A percentile compares a stretch with the other conserved stretches of the same genome.
These are phyloP conservation scores for Tor tambroides DNA, from an alignment of 2,113 vertebrate species.

Conservation along the genomic window DNA sequence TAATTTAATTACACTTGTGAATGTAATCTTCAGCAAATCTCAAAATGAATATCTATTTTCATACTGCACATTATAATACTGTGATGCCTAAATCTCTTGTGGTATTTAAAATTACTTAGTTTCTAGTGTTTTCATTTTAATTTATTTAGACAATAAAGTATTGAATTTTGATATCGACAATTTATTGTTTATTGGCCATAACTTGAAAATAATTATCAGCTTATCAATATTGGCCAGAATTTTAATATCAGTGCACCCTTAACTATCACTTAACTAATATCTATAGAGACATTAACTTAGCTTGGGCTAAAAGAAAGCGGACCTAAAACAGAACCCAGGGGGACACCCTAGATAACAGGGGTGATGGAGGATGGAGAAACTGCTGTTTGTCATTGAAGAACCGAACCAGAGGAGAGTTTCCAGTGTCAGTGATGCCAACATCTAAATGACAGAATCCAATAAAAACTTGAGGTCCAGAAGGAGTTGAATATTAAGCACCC, in stretches of 20 bases:
- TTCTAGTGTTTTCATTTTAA: not conserved
- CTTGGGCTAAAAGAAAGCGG: not conserved
- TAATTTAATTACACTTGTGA: not conserved
- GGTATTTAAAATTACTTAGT: not conserved
- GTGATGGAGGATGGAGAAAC: not conserved
- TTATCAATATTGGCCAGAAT: not conserved
- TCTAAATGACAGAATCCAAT: not conserved
- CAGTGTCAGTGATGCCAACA: not conserved
- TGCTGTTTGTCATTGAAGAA: constrained; percentile 20
- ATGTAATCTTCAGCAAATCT: not conserved
- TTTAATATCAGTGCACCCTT: not conserved
- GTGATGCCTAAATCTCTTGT: not conserved
- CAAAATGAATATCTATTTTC: not conserved
- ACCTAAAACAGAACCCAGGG: not conserved
- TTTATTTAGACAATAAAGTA: not conserved
- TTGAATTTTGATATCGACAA: not conserved
- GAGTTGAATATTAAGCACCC: constrained; percentile 21
- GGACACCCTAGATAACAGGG: not conserved
- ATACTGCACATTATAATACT: not conserved
- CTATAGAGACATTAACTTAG: not conserved
- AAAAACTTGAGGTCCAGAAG: not conserved
- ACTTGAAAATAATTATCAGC: not conserved
- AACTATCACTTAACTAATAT: not conserved
- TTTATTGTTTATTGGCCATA: too few relatives aligned
- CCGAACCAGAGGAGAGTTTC: not conserved